phyloP scores from a whole-genome alignment of 1,140 invertebrate species.

The Fopius arisanus region DNA sequence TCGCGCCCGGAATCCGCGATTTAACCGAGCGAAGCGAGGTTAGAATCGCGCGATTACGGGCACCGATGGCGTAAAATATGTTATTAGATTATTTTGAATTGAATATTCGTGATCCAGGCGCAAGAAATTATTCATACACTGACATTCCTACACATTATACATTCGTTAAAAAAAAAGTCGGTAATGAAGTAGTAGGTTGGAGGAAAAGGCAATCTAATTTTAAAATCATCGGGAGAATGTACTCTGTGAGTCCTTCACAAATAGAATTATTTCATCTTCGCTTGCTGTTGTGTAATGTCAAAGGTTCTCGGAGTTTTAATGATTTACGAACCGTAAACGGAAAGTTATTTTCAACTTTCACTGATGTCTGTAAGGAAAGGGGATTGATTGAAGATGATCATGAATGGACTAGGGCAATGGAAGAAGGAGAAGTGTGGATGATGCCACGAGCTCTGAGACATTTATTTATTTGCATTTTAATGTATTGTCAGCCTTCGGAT shows the following conservation, averaged over 20 bases:
- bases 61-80: too few relatives aligned
- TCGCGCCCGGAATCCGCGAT: too few relatives aligned
- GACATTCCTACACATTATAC: background rate
- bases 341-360: background rate
- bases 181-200: background rate
- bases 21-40: too few relatives aligned
- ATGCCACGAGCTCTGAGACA: conserved; percentile 18
- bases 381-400: conserved; percentile 28
- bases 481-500: conserved; percentile 15
- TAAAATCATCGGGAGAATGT: too few relatives aligned
- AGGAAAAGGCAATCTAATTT: background rate
- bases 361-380: conserved; percentile 13
- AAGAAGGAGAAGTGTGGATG: conserved; percentile 26
- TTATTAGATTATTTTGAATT: background rate
- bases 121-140: background rate
- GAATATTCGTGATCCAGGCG: background rate
- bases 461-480: conserved; percentile 23
- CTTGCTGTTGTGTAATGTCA: background rate
- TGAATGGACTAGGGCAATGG: conserved; percentile 21
- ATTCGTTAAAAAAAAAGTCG: background rate
- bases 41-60: too few relatives aligned
- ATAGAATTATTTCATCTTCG: background rate
- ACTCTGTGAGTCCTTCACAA: background rate
- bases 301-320: background rate
- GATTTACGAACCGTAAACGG: conserved; percentile 21